Percentiles rank a stretch among this genome's conserved stretches.
phyloP scores from a whole-genome alignment of 2,797 vertebrate species.

The Arctocebus calabarensis region DNA sequence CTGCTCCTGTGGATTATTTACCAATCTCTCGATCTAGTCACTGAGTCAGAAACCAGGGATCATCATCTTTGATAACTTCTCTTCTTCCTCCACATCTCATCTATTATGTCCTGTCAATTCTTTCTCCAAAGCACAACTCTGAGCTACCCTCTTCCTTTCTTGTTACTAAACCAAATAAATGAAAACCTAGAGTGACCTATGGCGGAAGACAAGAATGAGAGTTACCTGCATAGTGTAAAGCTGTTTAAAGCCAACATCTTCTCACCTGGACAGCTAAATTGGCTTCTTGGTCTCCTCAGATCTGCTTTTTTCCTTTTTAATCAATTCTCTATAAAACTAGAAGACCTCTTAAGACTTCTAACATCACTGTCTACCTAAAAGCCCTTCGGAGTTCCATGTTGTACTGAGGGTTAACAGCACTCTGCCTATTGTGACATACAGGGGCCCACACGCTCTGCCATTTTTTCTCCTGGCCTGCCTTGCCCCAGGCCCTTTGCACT shows the following conservation, averaged over 20 bases:
- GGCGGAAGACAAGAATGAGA: neutral
- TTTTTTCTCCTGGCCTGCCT: neutral
- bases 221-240: conserved; percentile 96
- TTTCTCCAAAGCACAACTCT: neutral
- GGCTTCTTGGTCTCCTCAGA: neutral
- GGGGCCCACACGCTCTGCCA: accelerated
- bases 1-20: neutral
- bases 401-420: neutral
- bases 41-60: accelerated
- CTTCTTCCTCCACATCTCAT: neutral
- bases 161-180: neutral
- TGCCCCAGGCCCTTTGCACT: neutral
- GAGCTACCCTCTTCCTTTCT: neutral
- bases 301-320: neutral
- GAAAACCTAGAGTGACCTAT: neutral
- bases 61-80: neutral
- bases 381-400: neutral
- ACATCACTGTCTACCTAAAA: neutral
- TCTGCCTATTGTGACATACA: neutral
- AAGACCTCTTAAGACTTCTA: neutral
- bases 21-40: neutral
- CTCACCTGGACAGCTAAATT: neutral
- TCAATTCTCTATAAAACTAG: neutral
- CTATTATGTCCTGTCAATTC: neutral
- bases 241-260: conserved; percentile 83